Conservation (phyloP, 2,888 invertebrate species). For the Choreutis nemorana region DNA sequence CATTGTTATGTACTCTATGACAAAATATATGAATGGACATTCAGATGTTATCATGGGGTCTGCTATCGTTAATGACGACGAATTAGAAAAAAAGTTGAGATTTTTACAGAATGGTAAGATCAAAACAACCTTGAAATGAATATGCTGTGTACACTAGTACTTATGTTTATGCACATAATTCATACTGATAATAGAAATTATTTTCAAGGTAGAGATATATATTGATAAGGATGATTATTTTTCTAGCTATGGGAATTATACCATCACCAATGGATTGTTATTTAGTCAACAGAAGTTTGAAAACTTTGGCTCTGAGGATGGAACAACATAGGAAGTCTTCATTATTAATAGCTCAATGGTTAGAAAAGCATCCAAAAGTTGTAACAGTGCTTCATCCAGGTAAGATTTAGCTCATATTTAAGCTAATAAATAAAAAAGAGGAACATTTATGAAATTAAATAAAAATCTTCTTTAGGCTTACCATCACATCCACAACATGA, state of each 20-base stretch:
- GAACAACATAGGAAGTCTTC: constrained; percentile 84
- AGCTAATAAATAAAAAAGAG: neutral
- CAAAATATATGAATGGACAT: constrained; percentile 99
- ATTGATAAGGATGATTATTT: no score
- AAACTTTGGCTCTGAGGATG: constrained; percentile 94
- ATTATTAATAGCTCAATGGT: constrained; percentile 78
- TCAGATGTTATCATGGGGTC: constrained; percentile 98
- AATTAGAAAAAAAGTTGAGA: constrained; percentile 73
- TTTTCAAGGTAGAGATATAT: no score
- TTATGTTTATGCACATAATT: neutral
- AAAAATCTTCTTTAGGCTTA: constrained; percentile 59
- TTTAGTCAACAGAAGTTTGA: constrained; percentile 90
- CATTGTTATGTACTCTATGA: constrained; percentile 88
- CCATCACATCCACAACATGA: constrained; percentile 87
- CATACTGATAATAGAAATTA: neutral
- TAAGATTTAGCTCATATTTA: constrained; percentile 18
- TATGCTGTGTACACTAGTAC: neutral
- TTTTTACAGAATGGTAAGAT: constrained; percentile 88
- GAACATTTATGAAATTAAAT: neutral
- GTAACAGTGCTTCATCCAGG: constrained; percentile 86
- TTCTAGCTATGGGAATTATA: constrained; percentile 87
- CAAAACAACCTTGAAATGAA: neutral
- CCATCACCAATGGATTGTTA: constrained; percentile 98
- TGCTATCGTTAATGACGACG: constrained; percentile 76
- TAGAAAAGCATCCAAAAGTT: constrained; percentile 82